Percentiles rank a stretch among this genome's conserved stretches.
Evolutionary conservation across 2,888 invertebrate species (phyloP).

Genomic region (Eustalomyia histrio): DNA sequence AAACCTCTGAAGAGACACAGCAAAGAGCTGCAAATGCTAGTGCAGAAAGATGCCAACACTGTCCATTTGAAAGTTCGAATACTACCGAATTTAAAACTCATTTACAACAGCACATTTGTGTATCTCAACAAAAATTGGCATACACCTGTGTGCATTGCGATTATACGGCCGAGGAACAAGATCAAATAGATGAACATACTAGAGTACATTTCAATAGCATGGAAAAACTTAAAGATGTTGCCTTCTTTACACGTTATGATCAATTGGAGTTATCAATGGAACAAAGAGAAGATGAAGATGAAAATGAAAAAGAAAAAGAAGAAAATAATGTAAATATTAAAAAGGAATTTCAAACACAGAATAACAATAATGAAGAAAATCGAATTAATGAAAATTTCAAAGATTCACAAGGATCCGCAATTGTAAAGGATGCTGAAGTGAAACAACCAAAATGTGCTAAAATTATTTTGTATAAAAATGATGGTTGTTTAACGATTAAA

Average conservation of each 20-base stretch:
- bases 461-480: constrained; percentile 75
- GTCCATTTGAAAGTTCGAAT: constrained; percentile 89
- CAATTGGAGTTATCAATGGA: constrained; percentile 77
- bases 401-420: constrained; percentile 22
- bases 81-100: constrained; percentile 88
- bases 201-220: constrained; percentile 85
- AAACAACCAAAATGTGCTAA: constrained; percentile 66
- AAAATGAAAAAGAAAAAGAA: constrained; percentile 43
- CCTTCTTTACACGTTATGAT: constrained; percentile 78
- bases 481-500: constrained; percentile 74
- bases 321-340: constrained; percentile 64
- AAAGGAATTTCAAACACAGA: constrained; percentile 64
- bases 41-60: constrained; percentile 83
- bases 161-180: constrained; percentile 87
- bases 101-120: constrained; percentile 85
- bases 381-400: constrained; percentile 73
- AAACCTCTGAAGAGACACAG: not conserved
- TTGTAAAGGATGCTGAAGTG: not conserved
- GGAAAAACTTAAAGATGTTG: constrained; percentile 75
- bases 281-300: constrained; percentile 55
- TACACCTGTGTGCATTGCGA: constrained; percentile 91
- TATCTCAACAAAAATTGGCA: constrained; percentile 80
- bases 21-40: constrained; percentile 52
- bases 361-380: constrained; percentile 74
- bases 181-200: constrained; percentile 88